Evolutionary conservation across 2,888 invertebrate genomes (phyloP).

Genomic region (Acrobasis suavella): DNA sequence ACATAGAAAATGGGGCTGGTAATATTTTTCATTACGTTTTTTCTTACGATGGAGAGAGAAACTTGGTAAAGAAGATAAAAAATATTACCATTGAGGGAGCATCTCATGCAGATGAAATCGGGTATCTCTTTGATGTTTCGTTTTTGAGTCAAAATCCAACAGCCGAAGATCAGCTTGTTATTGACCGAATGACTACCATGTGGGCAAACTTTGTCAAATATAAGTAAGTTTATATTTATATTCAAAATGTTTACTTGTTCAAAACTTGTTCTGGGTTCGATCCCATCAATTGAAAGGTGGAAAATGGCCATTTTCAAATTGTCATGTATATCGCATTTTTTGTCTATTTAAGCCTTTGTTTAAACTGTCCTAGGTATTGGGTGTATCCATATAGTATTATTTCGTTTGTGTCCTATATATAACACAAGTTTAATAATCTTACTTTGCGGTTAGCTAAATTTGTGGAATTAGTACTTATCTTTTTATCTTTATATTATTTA

Average conservation of each 20-base stretch:
- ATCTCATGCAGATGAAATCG: constrained; percentile 53
- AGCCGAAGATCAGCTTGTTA: constrained; percentile 44
- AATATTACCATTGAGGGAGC: constrained; percentile 43
- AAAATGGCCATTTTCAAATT: too few species aligned
- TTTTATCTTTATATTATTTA: too few species aligned
- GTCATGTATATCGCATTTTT: too few species aligned
- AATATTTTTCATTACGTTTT: constrained; percentile 58
- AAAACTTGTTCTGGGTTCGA: too few species aligned
- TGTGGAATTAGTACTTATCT: too few species aligned
- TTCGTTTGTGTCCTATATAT: too few species aligned
- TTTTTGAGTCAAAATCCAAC: constrained; percentile 29
- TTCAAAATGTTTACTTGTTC: neutral
- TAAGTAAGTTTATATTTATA: constrained; percentile 41
- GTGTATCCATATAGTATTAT: too few species aligned
- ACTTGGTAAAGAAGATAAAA: constrained; percentile 31
- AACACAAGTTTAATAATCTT: too few species aligned
- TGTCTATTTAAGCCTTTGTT: too few species aligned
- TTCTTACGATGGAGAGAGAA: constrained; percentile 50
- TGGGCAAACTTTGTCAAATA: constrained; percentile 69
- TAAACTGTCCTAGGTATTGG: too few species aligned
- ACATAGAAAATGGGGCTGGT: constrained; percentile 38
- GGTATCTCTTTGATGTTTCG: constrained; percentile 51
- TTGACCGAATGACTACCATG: constrained; percentile 58
- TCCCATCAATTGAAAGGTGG: too few species aligned
- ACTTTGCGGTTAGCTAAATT: too few species aligned